Percentiles rank a stretch among this genome's conserved stretches.
These are phyloP conservation scores for Lymantria dispar DNA, from an alignment of 2,888 invertebrate genomes.

Conservation along the genomic window DNA sequence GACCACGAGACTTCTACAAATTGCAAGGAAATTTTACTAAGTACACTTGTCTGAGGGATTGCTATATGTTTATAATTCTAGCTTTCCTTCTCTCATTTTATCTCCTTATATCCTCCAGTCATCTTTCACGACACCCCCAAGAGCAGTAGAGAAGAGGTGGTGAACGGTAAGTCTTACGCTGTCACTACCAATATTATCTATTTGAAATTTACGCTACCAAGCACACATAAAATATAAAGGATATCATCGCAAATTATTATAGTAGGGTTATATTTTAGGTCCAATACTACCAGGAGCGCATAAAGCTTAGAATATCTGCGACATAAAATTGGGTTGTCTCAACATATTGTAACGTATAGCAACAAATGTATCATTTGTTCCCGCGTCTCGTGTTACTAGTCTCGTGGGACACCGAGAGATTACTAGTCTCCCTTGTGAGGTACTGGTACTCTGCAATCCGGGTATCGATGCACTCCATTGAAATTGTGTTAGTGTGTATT, in stretches of 20 bases:
- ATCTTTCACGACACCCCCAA: too few relatives aligned
- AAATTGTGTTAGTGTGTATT: too few relatives aligned
- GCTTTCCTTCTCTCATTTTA: too few relatives aligned
- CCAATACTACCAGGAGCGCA: not conserved
- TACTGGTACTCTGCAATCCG: conserved; percentile 26
- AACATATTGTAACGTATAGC: conserved; percentile 54
- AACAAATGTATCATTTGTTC: conserved; percentile 67
- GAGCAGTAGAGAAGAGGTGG: too few relatives aligned
- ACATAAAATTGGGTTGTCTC: conserved; percentile 19
- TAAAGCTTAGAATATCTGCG: not conserved
- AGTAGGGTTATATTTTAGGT: not conserved
- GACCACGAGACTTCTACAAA: too few relatives aligned
- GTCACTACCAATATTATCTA: too few relatives aligned
- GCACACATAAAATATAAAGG: not conserved
- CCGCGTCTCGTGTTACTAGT: conserved; percentile 58
- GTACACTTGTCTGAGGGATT: too few relatives aligned
- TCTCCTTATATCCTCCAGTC: too few relatives aligned
- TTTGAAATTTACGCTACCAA: not conserved
- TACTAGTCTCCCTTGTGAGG: conserved; percentile 35
- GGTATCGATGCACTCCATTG: conserved; percentile 13
- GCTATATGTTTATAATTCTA: too few relatives aligned
- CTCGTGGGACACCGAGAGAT: conserved; percentile 48
- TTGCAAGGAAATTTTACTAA: too few relatives aligned
- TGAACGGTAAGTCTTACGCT: too few relatives aligned
- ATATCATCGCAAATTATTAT: not conserved